Evolutionary conservation across 1,140 invertebrate species (phyloP), one percentile per base, ranked within the genome.

Genomic region (Galleria mellonella): DNA sequence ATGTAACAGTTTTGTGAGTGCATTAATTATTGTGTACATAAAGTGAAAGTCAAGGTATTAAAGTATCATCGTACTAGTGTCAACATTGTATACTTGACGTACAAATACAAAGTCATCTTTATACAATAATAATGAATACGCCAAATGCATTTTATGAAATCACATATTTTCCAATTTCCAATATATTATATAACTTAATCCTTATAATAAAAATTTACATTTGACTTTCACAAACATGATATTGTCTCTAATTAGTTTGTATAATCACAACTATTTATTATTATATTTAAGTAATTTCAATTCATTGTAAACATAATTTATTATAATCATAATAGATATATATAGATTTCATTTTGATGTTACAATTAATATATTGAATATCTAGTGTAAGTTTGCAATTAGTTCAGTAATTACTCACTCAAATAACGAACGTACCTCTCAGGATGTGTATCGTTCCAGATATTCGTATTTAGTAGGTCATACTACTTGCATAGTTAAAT

Each of bases 211-310:
- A 17, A 37, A 17, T 55, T 51, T 44, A 43, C 30, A 46, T 59
- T 62, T 58, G 55, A 59, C 58, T 62, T 67, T 66, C 55, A 62
- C 53, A 50, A n/a, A 44, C 58, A 72, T 76, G 75, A 83, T 82
- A 78, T 84, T 82, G 82, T 83, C 83, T 87, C 82, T 84, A 75
- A 78, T 84, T 87, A 62, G 72, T 84, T 82, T 81, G 55, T 81
- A 82, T 67, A 64, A 68, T 64, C 57, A 70, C 74, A 62, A 61
- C 72, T 84, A 84, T 82, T 84, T 84, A 84, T 82, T 82, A 77
- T 78, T 81, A 84, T 53, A 77, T 75, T 78, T 81, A 84, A 83
- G 78, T 84, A 83, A 84, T 69, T 78, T 81, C 70, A 75, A 74
- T 82, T 71, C 54, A 61, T 51, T 52, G 42, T 59, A 54, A 66